These are phyloP conservation scores for Bolinopsis microptera DNA, from an alignment of 37 sponge, comb jelly and placozoan species.

Conservation along the genomic window DNA sequence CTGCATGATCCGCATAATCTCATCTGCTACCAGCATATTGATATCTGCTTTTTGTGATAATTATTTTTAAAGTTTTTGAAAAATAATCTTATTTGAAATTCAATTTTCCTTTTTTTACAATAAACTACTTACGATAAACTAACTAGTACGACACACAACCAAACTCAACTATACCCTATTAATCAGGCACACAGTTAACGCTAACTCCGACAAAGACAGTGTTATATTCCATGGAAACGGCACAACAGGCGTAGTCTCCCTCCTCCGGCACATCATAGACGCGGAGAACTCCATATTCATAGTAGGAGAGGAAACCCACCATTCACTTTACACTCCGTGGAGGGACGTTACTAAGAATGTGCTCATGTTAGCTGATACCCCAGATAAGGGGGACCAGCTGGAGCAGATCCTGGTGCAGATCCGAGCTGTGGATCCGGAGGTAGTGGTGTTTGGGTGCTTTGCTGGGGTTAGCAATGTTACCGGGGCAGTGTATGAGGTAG, in stretches of 20 bases:
- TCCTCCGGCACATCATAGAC: slow-evolving; percentile 73
- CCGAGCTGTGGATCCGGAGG: background rate
- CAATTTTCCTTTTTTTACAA: too few species aligned
- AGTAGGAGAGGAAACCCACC: slow-evolving; percentile 63
- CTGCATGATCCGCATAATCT: too few species aligned
- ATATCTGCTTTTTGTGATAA: too few species aligned
- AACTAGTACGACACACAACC: too few species aligned
- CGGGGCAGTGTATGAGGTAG: slow-evolving; percentile 57
- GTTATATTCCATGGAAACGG: slow-evolving; percentile 89
- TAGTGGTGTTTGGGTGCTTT: slow-evolving; percentile 50
- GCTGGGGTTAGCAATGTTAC: slow-evolving; percentile 52
- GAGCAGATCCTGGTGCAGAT: slow-evolving; percentile 15
- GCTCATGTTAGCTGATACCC: background rate
- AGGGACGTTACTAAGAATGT: slow-evolving; percentile 16
- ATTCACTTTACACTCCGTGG: slow-evolving; percentile 64
- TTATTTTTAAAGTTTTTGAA: too few species aligned
- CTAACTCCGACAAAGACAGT: slow-evolving; percentile 84
- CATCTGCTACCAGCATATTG: too few species aligned
- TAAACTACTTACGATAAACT: too few species aligned
- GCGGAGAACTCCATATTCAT: background rate
- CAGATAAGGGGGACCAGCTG: background rate
- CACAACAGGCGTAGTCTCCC: slow-evolving; percentile 80
- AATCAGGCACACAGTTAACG: slow-evolving; percentile 77
- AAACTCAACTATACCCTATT: too few species aligned
- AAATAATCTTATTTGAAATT: too few species aligned